These are phyloP conservation scores for Lepidochrysops patricia DNA, from an alignment of 2,888 invertebrate species.

Conservation along the genomic window DNA sequence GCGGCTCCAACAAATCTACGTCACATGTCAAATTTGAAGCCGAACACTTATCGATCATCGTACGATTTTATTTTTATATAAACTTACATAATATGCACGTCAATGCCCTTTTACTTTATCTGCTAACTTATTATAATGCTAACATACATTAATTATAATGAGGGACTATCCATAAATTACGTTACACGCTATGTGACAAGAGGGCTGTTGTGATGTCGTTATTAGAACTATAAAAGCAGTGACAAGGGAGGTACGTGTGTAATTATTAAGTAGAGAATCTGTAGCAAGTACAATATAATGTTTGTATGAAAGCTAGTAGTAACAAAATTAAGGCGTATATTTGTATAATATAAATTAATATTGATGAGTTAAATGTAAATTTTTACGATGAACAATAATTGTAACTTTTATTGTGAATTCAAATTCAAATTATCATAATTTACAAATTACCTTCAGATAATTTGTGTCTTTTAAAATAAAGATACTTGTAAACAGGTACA, in stretches of 20 bases:
- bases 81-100: not conserved
- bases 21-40: not conserved
- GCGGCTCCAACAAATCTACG: not conserved
- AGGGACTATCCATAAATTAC: no score
- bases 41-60: not conserved
- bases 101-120: not conserved
- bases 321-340: no score
- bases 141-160: not conserved
- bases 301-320: no score
- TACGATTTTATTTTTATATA: not conserved
- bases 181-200: no score
- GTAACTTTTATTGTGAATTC: not conserved
- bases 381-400: not conserved
- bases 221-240: no score
- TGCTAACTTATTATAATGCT: not conserved
- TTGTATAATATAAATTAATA: not conserved
- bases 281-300: not conserved
- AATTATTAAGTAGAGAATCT: no score
- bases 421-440: not conserved
- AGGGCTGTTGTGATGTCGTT: no score
- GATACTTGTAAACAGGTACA: no score
- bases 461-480: not conserved
- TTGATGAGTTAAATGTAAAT: not conserved
- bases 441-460: not conserved
- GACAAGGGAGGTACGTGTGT: no score